These are phyloP conservation scores for Falco cherrug DNA, from an alignment of 2,797 vertebrate genomes.

Conservation along the genomic window DNA sequence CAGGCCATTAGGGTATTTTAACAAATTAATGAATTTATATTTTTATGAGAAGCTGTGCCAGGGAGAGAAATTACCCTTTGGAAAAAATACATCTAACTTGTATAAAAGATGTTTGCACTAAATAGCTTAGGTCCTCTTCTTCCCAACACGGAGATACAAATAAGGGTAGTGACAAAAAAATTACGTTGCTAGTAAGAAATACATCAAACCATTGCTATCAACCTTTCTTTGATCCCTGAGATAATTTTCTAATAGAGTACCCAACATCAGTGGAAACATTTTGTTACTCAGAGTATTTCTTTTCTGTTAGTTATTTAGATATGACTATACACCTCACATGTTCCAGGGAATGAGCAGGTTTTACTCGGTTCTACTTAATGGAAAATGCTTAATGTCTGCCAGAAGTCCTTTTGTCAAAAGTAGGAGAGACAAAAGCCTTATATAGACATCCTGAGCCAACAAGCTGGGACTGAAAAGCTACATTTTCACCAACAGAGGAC, in stretches of 20 bases:
- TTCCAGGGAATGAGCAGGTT: not conserved
- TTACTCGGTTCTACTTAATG: not conserved
- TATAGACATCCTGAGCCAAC: not conserved
- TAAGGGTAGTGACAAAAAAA: not conserved
- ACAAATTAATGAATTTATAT: slow-evolving; percentile 1
- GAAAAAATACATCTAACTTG: not conserved
- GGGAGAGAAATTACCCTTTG: not conserved
- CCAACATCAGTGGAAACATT: not conserved
- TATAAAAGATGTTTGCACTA: not conserved
- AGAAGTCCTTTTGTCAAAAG: not conserved
- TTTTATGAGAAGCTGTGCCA: not conserved
- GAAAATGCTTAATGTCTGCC: not conserved
- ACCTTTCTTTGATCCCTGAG: not conserved
- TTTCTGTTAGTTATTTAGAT: not conserved
- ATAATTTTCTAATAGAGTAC: not conserved
- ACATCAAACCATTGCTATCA: not conserved
- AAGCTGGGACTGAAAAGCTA: not conserved
- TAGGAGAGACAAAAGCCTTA: not conserved
- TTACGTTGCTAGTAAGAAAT: not conserved
- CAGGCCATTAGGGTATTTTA: not conserved
- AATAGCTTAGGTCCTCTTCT: not conserved
- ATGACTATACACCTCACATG: not conserved
- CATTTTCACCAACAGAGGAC: not conserved
- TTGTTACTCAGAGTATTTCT: not conserved
- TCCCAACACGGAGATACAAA: not conserved